Conservation (phyloP, 2,797 vertebrate species). For the Catamblyrhynchus diadema region DNA sequence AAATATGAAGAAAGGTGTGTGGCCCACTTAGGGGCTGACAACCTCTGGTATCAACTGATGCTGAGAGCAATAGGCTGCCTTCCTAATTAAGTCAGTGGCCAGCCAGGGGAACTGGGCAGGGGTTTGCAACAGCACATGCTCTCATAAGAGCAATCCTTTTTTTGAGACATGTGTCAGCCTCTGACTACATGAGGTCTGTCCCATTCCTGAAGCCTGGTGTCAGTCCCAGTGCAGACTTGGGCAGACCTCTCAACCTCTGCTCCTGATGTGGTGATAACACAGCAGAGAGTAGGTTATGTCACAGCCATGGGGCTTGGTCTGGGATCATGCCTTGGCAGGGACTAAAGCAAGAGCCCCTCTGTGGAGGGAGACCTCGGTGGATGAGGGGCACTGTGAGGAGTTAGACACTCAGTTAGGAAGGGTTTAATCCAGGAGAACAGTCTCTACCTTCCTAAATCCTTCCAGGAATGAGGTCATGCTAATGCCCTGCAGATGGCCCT, state of each 20-base stretch:
- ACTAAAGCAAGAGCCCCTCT: accelerated
- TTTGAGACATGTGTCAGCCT: neutral
- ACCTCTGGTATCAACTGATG: neutral
- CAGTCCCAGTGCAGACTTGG: neutral
- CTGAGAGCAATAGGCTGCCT: neutral
- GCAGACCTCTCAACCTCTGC: neutral
- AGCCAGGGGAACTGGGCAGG: neutral
- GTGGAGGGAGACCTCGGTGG: neutral
- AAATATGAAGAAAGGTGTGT: neutral
- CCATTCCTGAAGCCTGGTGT: neutral
- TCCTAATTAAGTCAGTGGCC: neutral
- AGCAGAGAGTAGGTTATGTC: neutral
- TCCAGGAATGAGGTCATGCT: neutral
- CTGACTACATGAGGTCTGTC: neutral
- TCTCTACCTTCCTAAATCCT: neutral
- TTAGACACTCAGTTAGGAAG: neutral
- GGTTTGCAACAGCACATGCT: neutral
- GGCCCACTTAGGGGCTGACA: neutral
- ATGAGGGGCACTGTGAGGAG: neutral
- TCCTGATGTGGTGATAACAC: neutral
- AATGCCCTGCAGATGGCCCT: neutral
- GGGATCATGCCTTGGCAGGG: neutral
- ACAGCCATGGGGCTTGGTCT: neutral
- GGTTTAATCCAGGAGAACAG: neutral
- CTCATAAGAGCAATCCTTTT: neutral